Base-by-base conservation (phyloP, 2,113 vertebrate species). In the Theristicus caerulescens region DNA sequence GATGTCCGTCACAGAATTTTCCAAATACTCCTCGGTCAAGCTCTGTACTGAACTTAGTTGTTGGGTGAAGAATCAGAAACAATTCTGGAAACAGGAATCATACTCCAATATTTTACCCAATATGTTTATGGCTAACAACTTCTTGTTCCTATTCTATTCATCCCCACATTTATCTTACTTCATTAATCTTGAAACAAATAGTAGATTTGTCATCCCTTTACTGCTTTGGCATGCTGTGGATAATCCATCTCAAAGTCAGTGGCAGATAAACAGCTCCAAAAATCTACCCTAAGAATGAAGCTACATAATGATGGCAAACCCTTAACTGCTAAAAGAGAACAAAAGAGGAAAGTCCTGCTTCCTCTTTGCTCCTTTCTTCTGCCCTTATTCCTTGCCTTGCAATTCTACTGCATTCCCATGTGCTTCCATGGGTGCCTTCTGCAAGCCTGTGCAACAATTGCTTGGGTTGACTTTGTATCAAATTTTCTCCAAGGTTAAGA, bases 381-480 rank as follows among this genome's bases (percentile, higher is more conserved):
- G 31, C 6, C 7, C 7, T 67, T 78, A 38, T 46, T 79, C 16
- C 11, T 54, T 82, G 55, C 14, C 19, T 58, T 67, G 27, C 12
- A 38, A 20, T 59, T 79, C 16, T 8, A n/a, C 31, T 54, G 16
- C 21, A 27, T 73, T 69, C 13, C 7, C 3, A 6, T 27, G 31
- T 70, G 16, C 22, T 58, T 81, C 26, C 25, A 32, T 13, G 7
- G 8, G 3, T 65, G 9, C 5, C 6, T 81, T 87, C 32, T 84
- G n/a, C 26, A 62, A 71, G 6, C 4, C 44, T 31, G 6, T 40
- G 13, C 14, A 26, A 32, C 16, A 20, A 3, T 16, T 0, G 1
- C n/a, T 67, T 7, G 49, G 26, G 9, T 0, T 91, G 38, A 67
- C 18, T 64, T 79, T 14, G 16, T 13, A 74, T 11, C 11, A 51